Conservation (phyloP, 1,140 invertebrate species). For the Laodelphax striatellus region DNA sequence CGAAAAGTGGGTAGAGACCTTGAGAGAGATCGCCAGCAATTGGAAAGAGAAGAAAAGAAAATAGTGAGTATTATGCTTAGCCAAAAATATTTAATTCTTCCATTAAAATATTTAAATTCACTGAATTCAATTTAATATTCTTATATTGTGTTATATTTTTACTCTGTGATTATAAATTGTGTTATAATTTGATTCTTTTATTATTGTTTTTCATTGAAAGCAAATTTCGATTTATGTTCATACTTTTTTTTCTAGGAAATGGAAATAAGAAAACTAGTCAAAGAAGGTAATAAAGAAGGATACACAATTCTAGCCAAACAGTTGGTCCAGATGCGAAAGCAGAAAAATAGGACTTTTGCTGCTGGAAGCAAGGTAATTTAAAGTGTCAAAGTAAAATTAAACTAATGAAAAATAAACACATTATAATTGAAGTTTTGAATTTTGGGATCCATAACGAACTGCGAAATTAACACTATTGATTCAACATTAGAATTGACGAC, state of each 20-base stretch:
- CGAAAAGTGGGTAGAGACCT: conserved; percentile 71
- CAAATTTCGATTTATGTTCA: neutral
- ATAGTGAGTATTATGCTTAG: conserved; percentile 41
- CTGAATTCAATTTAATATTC: no score
- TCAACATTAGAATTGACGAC: no score
- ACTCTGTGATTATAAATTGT: neutral
- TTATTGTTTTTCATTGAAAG: neutral
- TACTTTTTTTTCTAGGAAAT: conserved; percentile 46
- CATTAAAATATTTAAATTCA: no score
- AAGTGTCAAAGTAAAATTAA: neutral
- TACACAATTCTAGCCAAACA: conserved; percentile 79
- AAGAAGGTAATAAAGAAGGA: conserved; percentile 74
- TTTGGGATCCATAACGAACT: no score
- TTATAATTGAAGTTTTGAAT: no score
- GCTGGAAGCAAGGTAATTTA: conserved; percentile 59
- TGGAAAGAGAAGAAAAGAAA: conserved; percentile 85
- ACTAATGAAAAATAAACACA: neutral
- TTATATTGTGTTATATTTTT: conserved; percentile 10
- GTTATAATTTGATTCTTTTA: neutral
- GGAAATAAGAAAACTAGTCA: conserved; percentile 82
- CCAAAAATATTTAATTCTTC: neutral
- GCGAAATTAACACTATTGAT: no score
- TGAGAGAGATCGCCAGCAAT: conserved; percentile 61
- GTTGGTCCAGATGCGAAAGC: conserved; percentile 67
- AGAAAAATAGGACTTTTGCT: conserved; percentile 68